Evolutionary conservation across 2,113 vertebrate species (phyloP).

Genomic region (Coptodon rendalli): DNA sequence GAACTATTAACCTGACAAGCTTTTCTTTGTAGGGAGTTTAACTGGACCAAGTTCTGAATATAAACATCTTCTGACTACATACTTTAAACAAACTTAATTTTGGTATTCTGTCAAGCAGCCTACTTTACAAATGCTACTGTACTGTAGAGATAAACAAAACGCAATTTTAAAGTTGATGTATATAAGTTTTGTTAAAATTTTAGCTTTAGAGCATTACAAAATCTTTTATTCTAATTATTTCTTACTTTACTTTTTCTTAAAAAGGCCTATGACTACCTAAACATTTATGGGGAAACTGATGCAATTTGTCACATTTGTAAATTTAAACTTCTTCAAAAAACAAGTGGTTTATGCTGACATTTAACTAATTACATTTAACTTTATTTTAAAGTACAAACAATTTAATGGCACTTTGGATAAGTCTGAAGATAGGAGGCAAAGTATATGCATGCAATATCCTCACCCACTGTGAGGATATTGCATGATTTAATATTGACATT

Average conservation of each 20-base stretch:
- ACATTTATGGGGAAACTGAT: not conserved
- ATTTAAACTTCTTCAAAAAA: not conserved
- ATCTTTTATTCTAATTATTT: not conserved
- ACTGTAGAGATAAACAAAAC: not conserved
- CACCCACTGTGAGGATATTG: not conserved
- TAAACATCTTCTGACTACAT: not conserved
- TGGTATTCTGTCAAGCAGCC: not conserved
- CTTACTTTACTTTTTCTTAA: accelerated
- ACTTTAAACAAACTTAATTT: not conserved
- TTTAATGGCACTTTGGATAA: not conserved
- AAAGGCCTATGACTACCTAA: not conserved
- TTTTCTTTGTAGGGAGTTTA: not conserved
- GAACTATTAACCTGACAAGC: not conserved
- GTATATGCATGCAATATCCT: not conserved
- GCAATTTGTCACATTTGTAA: not conserved
- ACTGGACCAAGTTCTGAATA: not conserved
- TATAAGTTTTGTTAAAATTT: not conserved
- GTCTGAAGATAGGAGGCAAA: not conserved
- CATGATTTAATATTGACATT: not conserved
- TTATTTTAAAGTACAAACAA: not conserved
- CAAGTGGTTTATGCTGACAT: not conserved
- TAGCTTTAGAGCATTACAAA: not conserved
- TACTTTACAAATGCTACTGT: not conserved
- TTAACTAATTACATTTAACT: not conserved
- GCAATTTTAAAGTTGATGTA: not conserved